Evolutionary conservation across 2,113 vertebrate genomes (phyloP), one percentile per base, ranked within the genome.

Genomic region (Ptyas mucosa): DNA sequence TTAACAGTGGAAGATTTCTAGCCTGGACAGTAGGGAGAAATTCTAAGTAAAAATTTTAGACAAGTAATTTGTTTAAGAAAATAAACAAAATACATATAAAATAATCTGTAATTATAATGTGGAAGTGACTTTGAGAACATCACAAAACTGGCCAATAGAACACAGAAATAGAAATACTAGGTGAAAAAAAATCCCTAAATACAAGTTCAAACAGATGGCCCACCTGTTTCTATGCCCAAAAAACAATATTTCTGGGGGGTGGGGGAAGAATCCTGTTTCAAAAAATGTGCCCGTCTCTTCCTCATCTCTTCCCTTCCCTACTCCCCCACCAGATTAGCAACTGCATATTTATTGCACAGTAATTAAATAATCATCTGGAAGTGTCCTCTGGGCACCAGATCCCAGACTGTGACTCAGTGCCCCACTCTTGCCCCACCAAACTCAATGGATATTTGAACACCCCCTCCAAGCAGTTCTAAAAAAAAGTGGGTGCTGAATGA

Each of bases 401-500:
- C 88, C 75, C 69, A 93, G 88, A 93, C 92, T 61, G 29, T 90
- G 88, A 93, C 46, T 90, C 89, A 93, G 61, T 52, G 9, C 89
- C 15, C 89, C 57, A 43, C 55, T 87, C 23, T 81, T 90, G 5
- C 49, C 23, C 89, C 49, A 87, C 34, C 89, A 29, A 86, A 90
- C 23, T 90, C 55, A n/a, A 8, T 43, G 21, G 89, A 64, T 86
- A 85, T 90, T 64, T 54, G 52, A 87, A 86, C 12, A 29, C 29
- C 3, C 57, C 20, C 24, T 34, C 29, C 39, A 15, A 39, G 75
- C 88, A 61, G 21, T 93, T 86, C 34, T 34, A 58, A 64, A 92
- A 86, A 43, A 52, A 93, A 53, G 21, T 53, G 34, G 6, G 15
- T 39, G 75, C 46, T 90, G 89, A 87, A 55, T 54, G 49, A 87